These are phyloP conservation scores for Fregetta grallaria DNA, from an alignment of 2,113 vertebrate species.

Conservation along the genomic window DNA sequence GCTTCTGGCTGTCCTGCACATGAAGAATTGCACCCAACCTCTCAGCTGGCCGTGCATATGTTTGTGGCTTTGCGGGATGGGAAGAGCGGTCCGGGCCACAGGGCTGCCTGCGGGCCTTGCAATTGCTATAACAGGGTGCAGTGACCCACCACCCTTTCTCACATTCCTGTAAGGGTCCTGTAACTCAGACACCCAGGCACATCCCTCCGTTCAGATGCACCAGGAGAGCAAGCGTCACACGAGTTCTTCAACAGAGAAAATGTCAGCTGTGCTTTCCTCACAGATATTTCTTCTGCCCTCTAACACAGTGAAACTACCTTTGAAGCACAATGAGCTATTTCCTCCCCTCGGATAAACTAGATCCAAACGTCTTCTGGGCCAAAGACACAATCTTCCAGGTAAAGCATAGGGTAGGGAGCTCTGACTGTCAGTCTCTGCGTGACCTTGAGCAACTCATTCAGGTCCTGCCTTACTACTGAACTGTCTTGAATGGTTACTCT, in stretches of 20 bases:
- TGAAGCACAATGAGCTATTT: not conserved
- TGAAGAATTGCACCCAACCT: rapidly evolving
- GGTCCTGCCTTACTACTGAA: not conserved
- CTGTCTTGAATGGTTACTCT: not conserved
- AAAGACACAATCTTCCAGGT: not conserved
- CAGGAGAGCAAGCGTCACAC: rapidly evolving
- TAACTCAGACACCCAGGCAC: rapidly evolving
- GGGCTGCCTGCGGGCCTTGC: too few species aligned
- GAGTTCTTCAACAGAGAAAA: not conserved
- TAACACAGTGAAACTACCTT: too few species aligned
- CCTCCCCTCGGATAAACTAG: not conserved
- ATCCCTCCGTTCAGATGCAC: rapidly evolving
- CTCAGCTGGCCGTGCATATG: rapidly evolving
- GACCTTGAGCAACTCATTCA: not conserved
- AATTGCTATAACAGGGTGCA: too few species aligned
- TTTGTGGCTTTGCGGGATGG: not conserved
- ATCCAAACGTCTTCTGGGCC: not conserved
- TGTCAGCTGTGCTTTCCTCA: not conserved
- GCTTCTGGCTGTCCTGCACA: rapidly evolving
- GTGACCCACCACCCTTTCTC: too few species aligned
- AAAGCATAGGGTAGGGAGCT: not conserved
- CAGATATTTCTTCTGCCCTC: not conserved
- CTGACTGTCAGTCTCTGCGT: not conserved
- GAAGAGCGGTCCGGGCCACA: rapidly evolving
- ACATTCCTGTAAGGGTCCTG: too few species aligned